Evolutionary conservation across 2,113 vertebrate species (phyloP).

Genomic region (Nansenia antarctica): DNA sequence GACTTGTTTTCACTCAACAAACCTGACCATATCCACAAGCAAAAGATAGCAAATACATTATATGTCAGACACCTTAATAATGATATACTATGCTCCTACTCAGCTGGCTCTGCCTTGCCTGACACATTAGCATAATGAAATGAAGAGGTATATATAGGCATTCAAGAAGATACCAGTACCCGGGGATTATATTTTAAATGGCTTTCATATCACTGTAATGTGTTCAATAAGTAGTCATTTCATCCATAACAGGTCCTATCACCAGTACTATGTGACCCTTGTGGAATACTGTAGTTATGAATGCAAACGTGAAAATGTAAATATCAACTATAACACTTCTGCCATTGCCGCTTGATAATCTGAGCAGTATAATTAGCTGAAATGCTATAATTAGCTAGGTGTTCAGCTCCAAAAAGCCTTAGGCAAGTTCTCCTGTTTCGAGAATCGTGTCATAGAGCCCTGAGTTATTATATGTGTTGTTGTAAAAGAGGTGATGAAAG

Average conservation of each 20-base stretch:
- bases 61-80: too few species aligned
- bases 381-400: not conserved
- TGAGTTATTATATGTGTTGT: too few species aligned
- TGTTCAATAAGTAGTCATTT: not conserved
- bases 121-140: too few species aligned
- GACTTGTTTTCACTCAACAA: too few species aligned
- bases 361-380: slow-evolving; percentile 4
- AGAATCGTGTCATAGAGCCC: not conserved
- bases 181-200: not conserved
- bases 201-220: not conserved
- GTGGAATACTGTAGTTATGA: not conserved
- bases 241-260: not conserved
- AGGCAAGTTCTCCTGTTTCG: not conserved
- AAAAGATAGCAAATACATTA: too few species aligned
- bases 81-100: too few species aligned
- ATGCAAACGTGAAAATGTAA: not conserved
- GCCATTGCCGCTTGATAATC: not conserved
- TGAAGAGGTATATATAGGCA: too few species aligned
- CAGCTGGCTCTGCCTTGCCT: too few species aligned
- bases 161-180: too few species aligned
- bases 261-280: not conserved
- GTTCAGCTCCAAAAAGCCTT: not conserved
- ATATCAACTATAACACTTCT: not conserved
- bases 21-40: too few species aligned
- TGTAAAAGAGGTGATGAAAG: too few species aligned